Percentiles rank a stretch among this genome's conserved stretches.
Conservation (phyloP, 2,888 invertebrate species). For the Lordiphosa andalusiaca region DNA sequence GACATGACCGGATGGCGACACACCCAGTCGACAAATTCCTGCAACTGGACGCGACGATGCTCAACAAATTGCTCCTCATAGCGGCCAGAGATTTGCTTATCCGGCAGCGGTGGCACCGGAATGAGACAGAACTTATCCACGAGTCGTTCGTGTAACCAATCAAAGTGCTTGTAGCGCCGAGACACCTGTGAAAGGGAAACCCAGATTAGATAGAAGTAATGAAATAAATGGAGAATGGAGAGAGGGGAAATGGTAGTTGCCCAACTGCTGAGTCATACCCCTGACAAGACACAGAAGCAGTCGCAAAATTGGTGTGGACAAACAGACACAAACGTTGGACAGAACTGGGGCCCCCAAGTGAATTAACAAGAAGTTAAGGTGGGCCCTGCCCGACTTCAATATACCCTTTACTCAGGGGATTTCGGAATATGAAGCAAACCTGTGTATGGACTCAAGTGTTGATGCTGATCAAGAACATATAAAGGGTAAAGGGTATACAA, state of each 20-base stretch:
- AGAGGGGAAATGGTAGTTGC: not conserved
- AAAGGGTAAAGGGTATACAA: no score
- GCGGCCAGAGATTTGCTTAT: constrained; percentile 97
- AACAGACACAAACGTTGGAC: not conserved
- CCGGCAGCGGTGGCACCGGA: constrained; percentile 97
- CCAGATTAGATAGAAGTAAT: constrained; percentile 61
- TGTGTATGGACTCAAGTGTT: no score
- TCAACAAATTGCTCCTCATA: constrained; percentile 99
- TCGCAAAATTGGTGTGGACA: constrained; percentile 4
- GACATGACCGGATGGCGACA: constrained; percentile 97
- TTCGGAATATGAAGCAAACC: no score
- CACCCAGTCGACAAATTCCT: constrained; percentile 98
- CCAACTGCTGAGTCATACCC: constrained; percentile 42
- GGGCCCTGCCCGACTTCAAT: no score
- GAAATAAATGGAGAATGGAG: constrained; percentile 48
- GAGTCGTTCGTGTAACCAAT: constrained; percentile 97
- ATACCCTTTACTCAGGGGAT: no score
- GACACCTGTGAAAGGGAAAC: constrained; percentile 81
- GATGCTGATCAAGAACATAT: no score
- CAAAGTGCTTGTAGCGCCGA: constrained; percentile 98
- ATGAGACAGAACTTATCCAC: constrained; percentile 96
- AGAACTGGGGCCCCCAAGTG: no score
- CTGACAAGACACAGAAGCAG: constrained; percentile 20
- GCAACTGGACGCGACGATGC: constrained; percentile 94
- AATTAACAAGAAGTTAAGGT: no score